phyloP scores from a whole-genome alignment of 1,140 invertebrate genomes.

The Penaeus japonicus region DNA sequence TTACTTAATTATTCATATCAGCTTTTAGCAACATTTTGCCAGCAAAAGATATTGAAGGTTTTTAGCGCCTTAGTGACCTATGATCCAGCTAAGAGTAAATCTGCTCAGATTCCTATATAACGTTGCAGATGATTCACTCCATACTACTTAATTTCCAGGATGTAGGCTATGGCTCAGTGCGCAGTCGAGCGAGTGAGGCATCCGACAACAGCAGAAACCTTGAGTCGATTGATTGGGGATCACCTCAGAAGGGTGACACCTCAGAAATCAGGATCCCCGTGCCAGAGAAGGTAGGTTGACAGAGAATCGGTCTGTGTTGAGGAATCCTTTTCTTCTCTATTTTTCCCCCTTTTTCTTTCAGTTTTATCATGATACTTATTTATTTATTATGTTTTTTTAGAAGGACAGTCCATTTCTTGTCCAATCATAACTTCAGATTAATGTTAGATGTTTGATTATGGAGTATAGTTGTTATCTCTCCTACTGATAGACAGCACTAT shows the following conservation, averaged over 20 bases:
- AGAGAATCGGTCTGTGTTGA: neutral
- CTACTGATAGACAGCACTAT: no score
- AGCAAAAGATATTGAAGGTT: no score
- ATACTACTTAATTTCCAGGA: conserved; percentile 68
- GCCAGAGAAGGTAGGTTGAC: conserved; percentile 53
- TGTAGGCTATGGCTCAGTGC: conserved; percentile 78
- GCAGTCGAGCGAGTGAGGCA: conserved; percentile 67
- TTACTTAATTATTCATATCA: no score
- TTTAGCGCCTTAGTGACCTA: no score
- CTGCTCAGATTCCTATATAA: no score
- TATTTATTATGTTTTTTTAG: neutral
- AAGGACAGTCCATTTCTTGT: neutral
- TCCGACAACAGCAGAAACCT: conserved; percentile 59
- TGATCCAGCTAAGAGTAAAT: no score
- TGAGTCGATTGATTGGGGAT: conserved; percentile 61
- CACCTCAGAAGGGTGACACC: neutral
- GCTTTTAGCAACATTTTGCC: no score
- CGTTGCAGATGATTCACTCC: neutral
- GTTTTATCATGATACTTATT: neutral
- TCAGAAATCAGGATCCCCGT: conserved; percentile 47
- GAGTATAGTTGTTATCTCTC: no score
- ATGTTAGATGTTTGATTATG: no score
- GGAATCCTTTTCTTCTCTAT: neutral
- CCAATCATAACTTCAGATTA: neutral
- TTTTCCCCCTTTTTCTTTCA: neutral